These are phyloP conservation scores for Aythya baeri DNA, from an alignment of 2,113 vertebrate species.

Conservation along the genomic window DNA sequence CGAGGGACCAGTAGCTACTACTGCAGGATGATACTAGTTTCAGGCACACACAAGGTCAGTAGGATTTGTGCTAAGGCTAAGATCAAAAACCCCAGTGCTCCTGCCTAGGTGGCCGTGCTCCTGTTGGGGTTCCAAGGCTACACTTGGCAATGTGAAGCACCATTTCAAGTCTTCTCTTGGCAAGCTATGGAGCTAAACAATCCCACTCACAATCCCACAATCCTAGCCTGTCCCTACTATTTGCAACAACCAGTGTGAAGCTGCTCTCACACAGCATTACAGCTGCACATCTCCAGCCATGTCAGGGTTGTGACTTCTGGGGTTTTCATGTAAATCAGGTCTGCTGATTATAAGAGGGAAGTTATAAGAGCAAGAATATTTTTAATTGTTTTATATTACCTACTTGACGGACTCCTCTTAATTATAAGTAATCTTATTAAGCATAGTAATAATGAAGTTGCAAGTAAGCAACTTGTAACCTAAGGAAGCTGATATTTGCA, in stretches of 20 bases:
- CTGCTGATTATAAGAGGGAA: background rate
- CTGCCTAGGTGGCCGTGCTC: background rate
- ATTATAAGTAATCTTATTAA: background rate
- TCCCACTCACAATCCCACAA: background rate
- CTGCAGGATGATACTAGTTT: background rate
- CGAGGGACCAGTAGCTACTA: rapidly evolving
- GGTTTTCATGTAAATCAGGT: background rate
- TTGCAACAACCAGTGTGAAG: background rate
- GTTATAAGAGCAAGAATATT: background rate
- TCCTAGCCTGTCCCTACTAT: background rate
- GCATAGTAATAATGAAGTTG: background rate
- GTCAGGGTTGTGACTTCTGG: background rate
- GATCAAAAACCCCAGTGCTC: background rate
- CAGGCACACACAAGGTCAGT: background rate
- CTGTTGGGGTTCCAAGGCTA: background rate
- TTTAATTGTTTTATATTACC: background rate
- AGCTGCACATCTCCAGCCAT: too few relatives aligned
- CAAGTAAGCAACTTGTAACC: background rate
- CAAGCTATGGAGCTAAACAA: background rate
- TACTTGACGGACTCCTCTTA: background rate
- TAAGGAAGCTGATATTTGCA: background rate
- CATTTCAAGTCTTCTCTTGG: background rate
- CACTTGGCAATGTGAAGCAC: background rate
- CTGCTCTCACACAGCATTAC: background rate
- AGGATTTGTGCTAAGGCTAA: background rate